Evolutionary conservation across 2,113 vertebrate genomes (phyloP).

Genomic region (Pelecanus crispus): DNA sequence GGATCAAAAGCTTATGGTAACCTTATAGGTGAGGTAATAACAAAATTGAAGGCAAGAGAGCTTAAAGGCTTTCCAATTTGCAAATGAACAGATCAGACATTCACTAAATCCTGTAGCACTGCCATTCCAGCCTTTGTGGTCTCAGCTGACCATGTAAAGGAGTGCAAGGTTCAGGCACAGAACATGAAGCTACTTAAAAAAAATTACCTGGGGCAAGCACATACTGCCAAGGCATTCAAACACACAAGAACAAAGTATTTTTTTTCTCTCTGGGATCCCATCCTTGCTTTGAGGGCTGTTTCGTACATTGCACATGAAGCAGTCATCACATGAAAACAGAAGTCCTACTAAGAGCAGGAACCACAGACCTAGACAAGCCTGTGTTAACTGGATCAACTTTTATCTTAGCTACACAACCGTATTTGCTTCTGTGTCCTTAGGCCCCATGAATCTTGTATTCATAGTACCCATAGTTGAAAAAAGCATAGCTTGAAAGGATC

Average conservation of each 20-base stretch:
- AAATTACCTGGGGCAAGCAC: slow-evolving; percentile 6
- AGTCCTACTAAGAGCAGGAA: neutral
- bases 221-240: neutral
- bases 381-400: neutral
- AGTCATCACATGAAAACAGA: neutral
- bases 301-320: neutral
- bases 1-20: neutral
- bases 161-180: neutral
- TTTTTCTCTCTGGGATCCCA: neutral
- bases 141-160: neutral
- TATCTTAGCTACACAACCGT: neutral
- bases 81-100: neutral
- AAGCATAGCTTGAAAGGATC: neutral
- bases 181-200: neutral
- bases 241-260: neutral
- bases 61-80: neutral
- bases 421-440: neutral
- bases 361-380: neutral
- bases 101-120: neutral
- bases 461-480: neutral
- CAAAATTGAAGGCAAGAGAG: neutral
- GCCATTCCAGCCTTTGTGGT: neutral
- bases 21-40: neutral
- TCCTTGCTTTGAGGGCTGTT: neutral
- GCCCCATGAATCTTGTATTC: neutral